A percentile compares a stretch with the other conserved stretches of the same genome.
Evolutionary conservation across 2,888 invertebrate species (phyloP).

Genomic region (Cheilosia vulpina): DNA sequence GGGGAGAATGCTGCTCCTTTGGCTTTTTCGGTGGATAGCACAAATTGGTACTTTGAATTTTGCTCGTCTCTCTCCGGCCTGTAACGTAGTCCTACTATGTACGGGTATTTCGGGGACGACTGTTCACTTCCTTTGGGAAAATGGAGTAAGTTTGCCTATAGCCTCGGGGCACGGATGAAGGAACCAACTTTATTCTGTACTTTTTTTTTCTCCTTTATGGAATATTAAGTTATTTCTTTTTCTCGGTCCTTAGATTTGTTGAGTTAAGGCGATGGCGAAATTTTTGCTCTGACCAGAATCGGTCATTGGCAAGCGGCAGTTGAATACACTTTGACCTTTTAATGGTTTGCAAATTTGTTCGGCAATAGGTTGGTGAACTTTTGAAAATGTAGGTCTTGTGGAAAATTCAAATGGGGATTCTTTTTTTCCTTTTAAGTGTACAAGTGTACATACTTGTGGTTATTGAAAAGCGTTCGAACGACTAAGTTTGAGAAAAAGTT

Average conservation of each 20-base stretch:
- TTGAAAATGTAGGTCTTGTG: constrained; percentile 50
- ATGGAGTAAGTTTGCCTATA: constrained; percentile 56
- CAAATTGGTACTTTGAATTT: constrained; percentile 71
- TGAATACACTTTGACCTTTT: constrained; percentile 70
- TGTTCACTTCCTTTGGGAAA: constrained; percentile 46
- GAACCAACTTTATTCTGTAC: constrained; percentile 45
- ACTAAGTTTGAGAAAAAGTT: constrained; percentile 17
- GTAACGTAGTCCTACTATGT: constrained; percentile 16
- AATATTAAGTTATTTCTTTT: constrained; percentile 65
- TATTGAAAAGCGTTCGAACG: constrained; percentile 25
- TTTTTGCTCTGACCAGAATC: constrained; percentile 34
- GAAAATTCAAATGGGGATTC: constrained; percentile 12
- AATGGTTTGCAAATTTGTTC: constrained; percentile 72
- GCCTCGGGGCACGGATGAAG: constrained; percentile 59
- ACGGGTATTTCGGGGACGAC: constrained; percentile 21
- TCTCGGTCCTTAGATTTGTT: constrained; percentile 38
- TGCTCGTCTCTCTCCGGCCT: constrained; percentile 36
- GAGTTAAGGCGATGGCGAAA: constrained; percentile 26
- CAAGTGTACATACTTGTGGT: constrained; percentile 26
- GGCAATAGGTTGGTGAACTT: constrained; percentile 67
- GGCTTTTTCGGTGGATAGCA: constrained; percentile 68
- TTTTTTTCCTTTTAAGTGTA: not conserved
- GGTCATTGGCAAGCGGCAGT: constrained; percentile 54
- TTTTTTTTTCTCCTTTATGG: constrained; percentile 32
- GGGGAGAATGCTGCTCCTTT: constrained; percentile 48